phyloP scores from a whole-genome alignment of 2,113 vertebrate species.

The Triplophysa rosa region DNA sequence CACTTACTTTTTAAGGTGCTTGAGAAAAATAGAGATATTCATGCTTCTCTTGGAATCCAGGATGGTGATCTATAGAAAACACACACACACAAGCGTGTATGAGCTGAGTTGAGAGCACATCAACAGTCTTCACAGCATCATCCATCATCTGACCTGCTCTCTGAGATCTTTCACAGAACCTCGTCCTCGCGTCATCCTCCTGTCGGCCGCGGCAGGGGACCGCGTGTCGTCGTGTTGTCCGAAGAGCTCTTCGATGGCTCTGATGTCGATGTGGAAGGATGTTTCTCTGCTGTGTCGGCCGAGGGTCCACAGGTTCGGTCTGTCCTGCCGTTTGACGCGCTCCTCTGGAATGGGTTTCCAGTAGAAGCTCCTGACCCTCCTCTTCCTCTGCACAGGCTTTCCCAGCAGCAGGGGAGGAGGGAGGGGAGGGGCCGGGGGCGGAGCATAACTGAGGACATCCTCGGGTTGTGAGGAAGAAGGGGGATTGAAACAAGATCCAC shows the following conservation, averaged over 20 bases:
- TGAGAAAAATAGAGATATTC: constrained; percentile 94
- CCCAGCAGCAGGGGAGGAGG: constrained; percentile 60
- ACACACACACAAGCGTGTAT: constrained; percentile 28
- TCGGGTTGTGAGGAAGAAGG: constrained; percentile 2
- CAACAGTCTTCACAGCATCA: not conserved
- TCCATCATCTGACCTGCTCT: constrained; percentile 76
- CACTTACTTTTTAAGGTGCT: constrained; percentile 92
- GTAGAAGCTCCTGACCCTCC: constrained; percentile 86
- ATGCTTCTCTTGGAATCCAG: constrained; percentile 90
- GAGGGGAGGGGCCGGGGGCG: constrained; percentile 46
- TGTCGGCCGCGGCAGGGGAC: not conserved
- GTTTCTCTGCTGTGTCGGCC: constrained; percentile 66
- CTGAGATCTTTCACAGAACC: constrained; percentile 76
- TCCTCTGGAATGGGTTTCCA: constrained; percentile 95
- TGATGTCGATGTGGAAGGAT: constrained; percentile 83
- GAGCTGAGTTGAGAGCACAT: not conserved
- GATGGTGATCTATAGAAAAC: constrained; percentile 77
- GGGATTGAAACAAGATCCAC: constrained; percentile 62
- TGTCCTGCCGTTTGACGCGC: constrained; percentile 81
- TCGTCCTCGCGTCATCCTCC: constrained; percentile 47
- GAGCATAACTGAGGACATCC: constrained; percentile 24
- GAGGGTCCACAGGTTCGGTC: constrained; percentile 90
- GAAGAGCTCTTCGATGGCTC: constrained; percentile 89
- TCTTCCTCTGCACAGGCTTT: constrained; percentile 70
- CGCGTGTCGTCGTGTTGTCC: constrained; percentile 78